Percentiles rank a stretch among this genome's conserved stretches.
These are phyloP conservation scores for Drosophila mercatorum DNA, from an alignment of 2,888 invertebrate genomes.

Conservation along the genomic window DNA sequence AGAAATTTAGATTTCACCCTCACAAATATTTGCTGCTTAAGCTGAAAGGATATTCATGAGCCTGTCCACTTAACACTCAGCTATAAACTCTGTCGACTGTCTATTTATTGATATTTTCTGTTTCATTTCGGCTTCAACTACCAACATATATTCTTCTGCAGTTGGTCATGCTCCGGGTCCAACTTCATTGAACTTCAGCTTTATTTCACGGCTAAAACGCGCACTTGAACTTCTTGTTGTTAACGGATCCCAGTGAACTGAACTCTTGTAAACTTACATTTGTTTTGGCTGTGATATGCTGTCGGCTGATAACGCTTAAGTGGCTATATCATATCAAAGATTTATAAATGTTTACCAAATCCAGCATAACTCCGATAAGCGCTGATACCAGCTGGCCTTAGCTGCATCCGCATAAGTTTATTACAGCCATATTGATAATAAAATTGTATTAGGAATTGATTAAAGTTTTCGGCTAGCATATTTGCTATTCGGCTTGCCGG, in stretches of 20 bases:
- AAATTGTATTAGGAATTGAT: background rate
- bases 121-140: background rate
- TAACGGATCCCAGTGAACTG: background rate
- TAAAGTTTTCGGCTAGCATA: conserved; percentile 13
- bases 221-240: conserved; percentile 4
- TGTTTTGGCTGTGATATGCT: background rate
- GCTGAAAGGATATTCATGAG: too few relatives aligned
- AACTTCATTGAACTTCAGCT: background rate
- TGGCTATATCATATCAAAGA: background rate
- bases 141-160: background rate
- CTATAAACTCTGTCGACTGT: background rate
- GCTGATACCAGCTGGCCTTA: background rate
- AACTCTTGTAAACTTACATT: background rate
- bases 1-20: too few relatives aligned
- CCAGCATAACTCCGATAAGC: background rate
- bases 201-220: background rate
- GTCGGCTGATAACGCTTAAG: background rate
- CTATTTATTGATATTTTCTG: background rate
- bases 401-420: background rate
- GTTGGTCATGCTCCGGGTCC: background rate
- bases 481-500: conserved; percentile 8
- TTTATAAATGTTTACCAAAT: background rate
- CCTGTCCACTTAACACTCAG: background rate
- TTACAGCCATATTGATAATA: background rate
- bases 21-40: too few relatives aligned